Percentiles rank a stretch among this genome's conserved stretches.
These are phyloP conservation scores for Melanotaenia duboulayi DNA, from an alignment of 2,113 vertebrate species.

Conservation along the genomic window DNA sequence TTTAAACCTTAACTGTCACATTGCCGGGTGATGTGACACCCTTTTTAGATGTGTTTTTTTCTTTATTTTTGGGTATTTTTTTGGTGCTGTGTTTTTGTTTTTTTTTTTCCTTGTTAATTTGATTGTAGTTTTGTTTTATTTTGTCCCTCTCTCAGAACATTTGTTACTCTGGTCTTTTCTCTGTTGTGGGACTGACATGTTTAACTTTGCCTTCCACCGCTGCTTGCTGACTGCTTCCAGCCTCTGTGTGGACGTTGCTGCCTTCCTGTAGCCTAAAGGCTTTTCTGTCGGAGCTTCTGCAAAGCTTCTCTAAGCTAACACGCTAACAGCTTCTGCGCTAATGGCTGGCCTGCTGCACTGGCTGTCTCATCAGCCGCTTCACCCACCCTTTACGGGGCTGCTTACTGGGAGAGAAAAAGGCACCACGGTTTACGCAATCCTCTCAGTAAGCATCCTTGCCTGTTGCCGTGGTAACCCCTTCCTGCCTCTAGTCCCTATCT, in stretches of 20 bases:
- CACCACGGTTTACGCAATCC: slow-evolving; percentile 21
- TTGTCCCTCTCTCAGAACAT: not conserved
- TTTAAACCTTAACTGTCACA: not conserved
- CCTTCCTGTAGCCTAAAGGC: slow-evolving; percentile 18
- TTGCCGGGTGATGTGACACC: no score
- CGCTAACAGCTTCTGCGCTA: slow-evolving; percentile 6
- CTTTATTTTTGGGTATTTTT: no score
- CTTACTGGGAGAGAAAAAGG: slow-evolving; percentile 44
- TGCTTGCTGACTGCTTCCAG: slow-evolving; percentile 46
- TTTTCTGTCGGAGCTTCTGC: slow-evolving; percentile 24
- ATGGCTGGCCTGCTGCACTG: slow-evolving; percentile 11
- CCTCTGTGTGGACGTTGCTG: slow-evolving; percentile 29
- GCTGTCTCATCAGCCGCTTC: slow-evolving; percentile 29
- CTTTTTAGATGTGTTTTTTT: no score
- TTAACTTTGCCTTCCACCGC: slow-evolving; percentile 24
- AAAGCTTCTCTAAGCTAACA: slow-evolving; percentile 19
- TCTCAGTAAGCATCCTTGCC: slow-evolving; percentile 62
- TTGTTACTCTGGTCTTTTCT: not conserved
- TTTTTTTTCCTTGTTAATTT: not conserved
- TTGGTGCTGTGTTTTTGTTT: not conserved
- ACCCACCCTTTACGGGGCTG: slow-evolving; percentile 21
- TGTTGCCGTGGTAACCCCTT: slow-evolving; percentile 41
- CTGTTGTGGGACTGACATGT: not conserved
- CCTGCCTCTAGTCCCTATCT: not conserved
- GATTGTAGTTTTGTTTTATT: not conserved